Base-by-base conservation (phyloP, 2,113 vertebrate genomes). In the Thomomys bottae region DNA sequence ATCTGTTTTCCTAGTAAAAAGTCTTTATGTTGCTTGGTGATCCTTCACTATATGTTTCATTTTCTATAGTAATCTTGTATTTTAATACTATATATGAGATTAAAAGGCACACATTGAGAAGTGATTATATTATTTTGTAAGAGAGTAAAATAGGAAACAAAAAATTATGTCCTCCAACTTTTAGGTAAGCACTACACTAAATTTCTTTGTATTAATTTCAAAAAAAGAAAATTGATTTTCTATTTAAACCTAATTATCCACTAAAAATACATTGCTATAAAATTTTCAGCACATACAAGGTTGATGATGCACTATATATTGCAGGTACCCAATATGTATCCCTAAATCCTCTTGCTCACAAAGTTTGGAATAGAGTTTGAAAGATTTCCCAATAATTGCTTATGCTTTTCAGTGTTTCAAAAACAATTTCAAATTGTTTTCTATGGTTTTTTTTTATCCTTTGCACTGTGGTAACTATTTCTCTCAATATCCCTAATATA, bases 391-490 rank as follows among this genome's bases (percentile, higher is more conserved):
- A 92, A 96, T 97, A 97, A 97, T 97, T 97, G 94, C 96, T 96
- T 97, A 95, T 95, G 95, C 97, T 97, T 97, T 95, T 94, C 96
- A 95, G 66, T 96, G 92, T 97, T 97, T 95, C 93, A 93, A 96
- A 98, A 97, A 96, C 93, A 97, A 97, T 97, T 97, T 98, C 93
- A 96, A 97, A 96, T 96, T 96, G 96, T 94, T 96, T 97, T 92
- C 79, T 89, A 18, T 54, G 4, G 14, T 54, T 54, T 54, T 54
- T 54, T 54, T 54, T 54, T 15, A 54, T 54, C 49, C 49, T 15
- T 54, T 54, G 2, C 73, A 61, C 68, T 95, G 82, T 97, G 85
- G 91, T 96, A 93, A 95, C 95, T 94, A 89, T 93, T 94, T 93
- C 82, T 45, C 28, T 95, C 71, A 80, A 82, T 96, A 88, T 88